Percentiles rank a stretch among this genome's conserved stretches.
phyloP scores from a whole-genome alignment of 2,888 invertebrate species.

The Galerucella calmariensis region DNA sequence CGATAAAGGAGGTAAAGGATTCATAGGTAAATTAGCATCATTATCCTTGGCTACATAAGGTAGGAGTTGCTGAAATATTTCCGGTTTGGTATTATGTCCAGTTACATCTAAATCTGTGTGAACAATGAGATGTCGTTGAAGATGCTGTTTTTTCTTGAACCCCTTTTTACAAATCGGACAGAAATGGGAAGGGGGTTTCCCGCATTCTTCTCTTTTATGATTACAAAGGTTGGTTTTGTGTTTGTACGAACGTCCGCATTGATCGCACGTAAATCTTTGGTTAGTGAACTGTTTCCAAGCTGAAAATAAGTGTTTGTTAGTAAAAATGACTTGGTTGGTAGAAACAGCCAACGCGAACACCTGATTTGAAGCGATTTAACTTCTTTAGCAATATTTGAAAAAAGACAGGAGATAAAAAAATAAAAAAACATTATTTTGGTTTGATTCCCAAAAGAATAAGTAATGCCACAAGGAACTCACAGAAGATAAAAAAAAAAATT shows the following conservation, averaged over 20 bases:
- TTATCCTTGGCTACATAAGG: constrained; percentile 14
- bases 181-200: constrained; percentile 66
- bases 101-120: constrained; percentile 45
- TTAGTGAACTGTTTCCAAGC: constrained; percentile 23
- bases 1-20: not conserved
- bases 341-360: no score
- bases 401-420: no score
- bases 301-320: constrained; percentile 22
- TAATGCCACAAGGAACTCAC: no score
- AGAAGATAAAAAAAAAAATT: not conserved
- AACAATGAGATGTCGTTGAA: constrained; percentile 55
- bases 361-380: no score
- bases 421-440: no score
- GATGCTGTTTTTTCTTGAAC: constrained; percentile 59
- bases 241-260: constrained; percentile 59
- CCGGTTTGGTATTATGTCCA: constrained; percentile 22
- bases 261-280: constrained; percentile 52
- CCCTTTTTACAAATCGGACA: constrained; percentile 64
- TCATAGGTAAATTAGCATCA: not conserved
- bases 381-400: no score
- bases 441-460: no score
- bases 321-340: not conserved
- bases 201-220: constrained; percentile 67
- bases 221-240: constrained; percentile 64
- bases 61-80: constrained; percentile 28